phyloP scores from a whole-genome alignment of 2,113 vertebrate genomes.

The Gobius niger region DNA sequence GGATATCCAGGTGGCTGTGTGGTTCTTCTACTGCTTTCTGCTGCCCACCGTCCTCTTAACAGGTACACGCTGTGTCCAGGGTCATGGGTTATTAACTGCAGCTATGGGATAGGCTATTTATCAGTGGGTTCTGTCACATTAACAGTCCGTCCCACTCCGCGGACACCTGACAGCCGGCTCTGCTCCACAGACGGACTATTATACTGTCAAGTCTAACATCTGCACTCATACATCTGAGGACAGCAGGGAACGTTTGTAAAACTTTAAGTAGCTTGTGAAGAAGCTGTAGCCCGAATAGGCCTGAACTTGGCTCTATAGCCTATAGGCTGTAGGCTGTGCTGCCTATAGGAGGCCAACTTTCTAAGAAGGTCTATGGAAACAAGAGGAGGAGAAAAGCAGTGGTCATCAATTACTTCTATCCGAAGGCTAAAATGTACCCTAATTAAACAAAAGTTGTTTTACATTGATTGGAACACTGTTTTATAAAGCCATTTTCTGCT shows the following conservation, averaged over 20 bases:
- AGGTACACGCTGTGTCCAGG: slow-evolving; percentile 30
- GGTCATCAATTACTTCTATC: too few relatives aligned
- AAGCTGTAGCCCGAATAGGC: not conserved
- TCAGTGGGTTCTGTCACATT: not conserved
- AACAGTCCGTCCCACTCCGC: not conserved
- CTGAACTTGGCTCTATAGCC: too few relatives aligned
- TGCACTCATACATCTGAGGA: not conserved
- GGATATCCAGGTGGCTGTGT: slow-evolving; percentile 68
- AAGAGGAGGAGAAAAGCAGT: too few relatives aligned
- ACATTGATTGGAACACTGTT: too few relatives aligned
- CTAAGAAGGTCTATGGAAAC: not conserved
- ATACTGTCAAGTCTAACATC: not conserved
- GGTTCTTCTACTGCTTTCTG: slow-evolving; percentile 59
- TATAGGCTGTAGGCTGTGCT: too few relatives aligned
- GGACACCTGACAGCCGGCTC: not conserved
- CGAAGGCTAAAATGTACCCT: too few relatives aligned
- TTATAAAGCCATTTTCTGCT: too few relatives aligned
- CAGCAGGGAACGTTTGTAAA: not conserved
- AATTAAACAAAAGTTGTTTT: too few relatives aligned
- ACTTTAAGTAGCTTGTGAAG: not conserved
- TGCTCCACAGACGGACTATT: not conserved
- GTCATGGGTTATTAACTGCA: not conserved
- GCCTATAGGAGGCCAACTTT: not conserved
- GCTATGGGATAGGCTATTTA: not conserved
- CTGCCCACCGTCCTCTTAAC: slow-evolving; percentile 57